These are phyloP conservation scores for Urocyon cinereoargenteus DNA, from an alignment of 2,797 vertebrate species.

Conservation along the genomic window DNA sequence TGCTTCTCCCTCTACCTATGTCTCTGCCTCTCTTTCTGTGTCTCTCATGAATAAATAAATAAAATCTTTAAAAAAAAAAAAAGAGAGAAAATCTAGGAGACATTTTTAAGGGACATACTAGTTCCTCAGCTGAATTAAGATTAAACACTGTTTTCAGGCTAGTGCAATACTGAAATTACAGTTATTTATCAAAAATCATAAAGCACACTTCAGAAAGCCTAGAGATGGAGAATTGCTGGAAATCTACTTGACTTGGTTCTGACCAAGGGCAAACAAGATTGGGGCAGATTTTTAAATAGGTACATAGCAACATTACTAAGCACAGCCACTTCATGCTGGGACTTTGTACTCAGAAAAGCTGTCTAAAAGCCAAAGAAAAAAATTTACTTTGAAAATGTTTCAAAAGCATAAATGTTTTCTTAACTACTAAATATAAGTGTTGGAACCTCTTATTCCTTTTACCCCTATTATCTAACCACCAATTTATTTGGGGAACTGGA, in stretches of 20 bases:
- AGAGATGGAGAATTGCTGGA: constrained; percentile 12
- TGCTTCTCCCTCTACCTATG: too few relatives aligned
- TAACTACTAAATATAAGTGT: not conserved
- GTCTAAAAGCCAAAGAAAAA: not conserved
- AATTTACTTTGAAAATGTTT: not conserved
- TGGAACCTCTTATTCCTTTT: not conserved
- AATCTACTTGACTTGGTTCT: not conserved
- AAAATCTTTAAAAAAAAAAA: too few relatives aligned
- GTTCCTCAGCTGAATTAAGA: constrained; percentile 49
- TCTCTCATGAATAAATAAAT: too few relatives aligned
- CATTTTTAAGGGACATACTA: constrained; percentile 37
- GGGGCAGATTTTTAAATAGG: constrained; percentile 34
- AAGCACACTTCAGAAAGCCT: not conserved
- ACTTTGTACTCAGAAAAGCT: not conserved
- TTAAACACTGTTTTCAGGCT: constrained; percentile 57
- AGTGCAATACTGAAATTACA: constrained; percentile 44
- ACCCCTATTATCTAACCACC: not conserved
- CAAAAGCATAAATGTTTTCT: not conserved
- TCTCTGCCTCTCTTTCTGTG: too few relatives aligned
- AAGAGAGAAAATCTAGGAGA: constrained; percentile 32
- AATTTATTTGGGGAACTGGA: not conserved
- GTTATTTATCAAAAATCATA: constrained; percentile 56
- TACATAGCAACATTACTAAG: not conserved
- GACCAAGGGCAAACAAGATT: not conserved
- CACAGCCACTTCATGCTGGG: not conserved